These are phyloP conservation scores for Xiphophorus birchmanni DNA, from an alignment of 2,797 vertebrate genomes.

Conservation along the genomic window DNA sequence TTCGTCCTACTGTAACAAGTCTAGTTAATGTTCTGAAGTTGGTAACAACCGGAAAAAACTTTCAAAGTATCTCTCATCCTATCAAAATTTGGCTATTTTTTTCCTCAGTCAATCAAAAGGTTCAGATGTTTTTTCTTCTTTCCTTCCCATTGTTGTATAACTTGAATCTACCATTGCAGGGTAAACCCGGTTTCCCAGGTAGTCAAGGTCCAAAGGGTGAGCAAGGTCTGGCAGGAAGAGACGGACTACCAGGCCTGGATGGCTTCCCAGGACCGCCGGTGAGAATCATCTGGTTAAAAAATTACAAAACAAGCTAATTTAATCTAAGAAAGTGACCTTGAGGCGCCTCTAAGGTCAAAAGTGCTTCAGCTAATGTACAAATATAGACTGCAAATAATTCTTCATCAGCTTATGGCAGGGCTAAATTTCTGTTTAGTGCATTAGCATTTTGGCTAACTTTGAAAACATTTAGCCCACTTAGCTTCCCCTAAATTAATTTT, in stretches of 20 bases:
- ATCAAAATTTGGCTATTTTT: not conserved
- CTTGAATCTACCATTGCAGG: constrained; percentile 63
- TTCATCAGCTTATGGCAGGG: not conserved
- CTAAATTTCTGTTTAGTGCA: not conserved
- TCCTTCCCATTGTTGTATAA: not conserved
- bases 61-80: not conserved
- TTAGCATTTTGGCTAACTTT: not conserved
- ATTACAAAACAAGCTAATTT: not conserved
- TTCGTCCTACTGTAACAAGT: not conserved
- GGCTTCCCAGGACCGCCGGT: constrained; percentile 90
- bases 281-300: constrained; percentile 9
- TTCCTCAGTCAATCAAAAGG: not conserved
- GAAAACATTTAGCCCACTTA: too few species aligned
- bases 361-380: not conserved
- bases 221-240: constrained; percentile 77
- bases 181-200: constrained; percentile 84
- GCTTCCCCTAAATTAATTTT: not conserved
- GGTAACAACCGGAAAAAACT: not conserved
- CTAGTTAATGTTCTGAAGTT: not conserved
- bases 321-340: not conserved
- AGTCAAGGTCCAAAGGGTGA: constrained; percentile 81
- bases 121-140: not conserved
- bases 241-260: constrained; percentile 87
- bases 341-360: not conserved
- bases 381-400: not conserved